Evolutionary conservation across 2,888 invertebrate genomes (phyloP), one percentile per base, ranked within the genome.

Genomic region (Acronicta leporina): DNA sequence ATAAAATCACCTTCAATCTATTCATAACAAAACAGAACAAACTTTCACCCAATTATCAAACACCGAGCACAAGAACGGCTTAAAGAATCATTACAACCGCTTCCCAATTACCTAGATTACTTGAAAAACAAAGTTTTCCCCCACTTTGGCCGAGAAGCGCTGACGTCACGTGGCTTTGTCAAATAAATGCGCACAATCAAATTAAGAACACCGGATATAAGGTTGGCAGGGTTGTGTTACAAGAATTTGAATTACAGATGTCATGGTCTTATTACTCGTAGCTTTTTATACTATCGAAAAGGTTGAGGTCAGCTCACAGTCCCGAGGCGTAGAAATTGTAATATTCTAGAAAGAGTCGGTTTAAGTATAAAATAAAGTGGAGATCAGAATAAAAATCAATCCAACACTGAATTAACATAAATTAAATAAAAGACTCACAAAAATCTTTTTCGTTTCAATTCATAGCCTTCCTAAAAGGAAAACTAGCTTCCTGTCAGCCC

Each of bases 111-210:
- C 40, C 47, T 40, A 49, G 45, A 71, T 71, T 64, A 72, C 60
- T 68, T 68, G 52, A 63, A 63, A 64, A 71, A 74, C 75, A 71
- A 74, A 74, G 47, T 74, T 72, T 20, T 50, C 16, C 27, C 20
- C 6, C 13, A 51, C 15, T 49, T 42, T 38, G 38, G 16, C 57
- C 69, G 44, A 61, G 45, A 60, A 41, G 55, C 20, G 54, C 50
- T 49, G 15, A 33, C 56, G 67, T 45, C 67, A 48, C 56, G 10
- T 16, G 10, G 47, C 50, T 41, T 50, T 50, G 52, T 43, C 64
- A 44, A 38, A 59, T 59, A 69, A 56, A 52, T 62, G 55, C 45
- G 51, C 41, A 44, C 64, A 72, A 72, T 74, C 75, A 72, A 74
- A 74, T 74, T 70, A 70, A 61, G 63, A 60, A 58, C 63, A 62